Percentiles rank a stretch among this genome's conserved stretches.
Evolutionary conservation across 2,113 vertebrate species (phyloP).

Genomic region (Paratilapia polleni): DNA sequence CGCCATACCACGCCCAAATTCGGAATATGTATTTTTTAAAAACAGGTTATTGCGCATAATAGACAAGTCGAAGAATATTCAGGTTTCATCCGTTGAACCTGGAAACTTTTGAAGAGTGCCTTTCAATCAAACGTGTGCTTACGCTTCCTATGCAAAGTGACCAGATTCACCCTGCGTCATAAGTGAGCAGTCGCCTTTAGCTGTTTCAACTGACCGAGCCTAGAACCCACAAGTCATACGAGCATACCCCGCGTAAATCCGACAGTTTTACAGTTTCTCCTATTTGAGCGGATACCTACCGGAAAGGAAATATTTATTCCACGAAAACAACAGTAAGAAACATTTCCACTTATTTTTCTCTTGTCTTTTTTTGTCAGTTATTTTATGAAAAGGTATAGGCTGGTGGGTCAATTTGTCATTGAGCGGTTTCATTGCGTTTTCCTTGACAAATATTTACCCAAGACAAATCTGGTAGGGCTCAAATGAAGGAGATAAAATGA

Average conservation of each 20-base stretch:
- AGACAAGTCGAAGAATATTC: not conserved
- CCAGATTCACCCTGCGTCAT: accelerated
- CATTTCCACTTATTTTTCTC: not conserved
- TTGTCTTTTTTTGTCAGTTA: not conserved
- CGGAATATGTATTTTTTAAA: too few species aligned
- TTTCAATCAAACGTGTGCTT: too few species aligned
- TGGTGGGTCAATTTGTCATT: too few species aligned
- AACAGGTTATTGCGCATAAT: not conserved
- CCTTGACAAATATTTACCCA: too few species aligned
- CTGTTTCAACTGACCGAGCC: not conserved
- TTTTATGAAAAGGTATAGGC: not conserved
- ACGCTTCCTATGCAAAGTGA: not conserved
- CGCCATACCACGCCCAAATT: not conserved
- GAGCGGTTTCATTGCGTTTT: not conserved
- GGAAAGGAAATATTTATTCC: not conserved
- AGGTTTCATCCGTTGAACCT: not conserved
- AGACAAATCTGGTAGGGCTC: too few species aligned
- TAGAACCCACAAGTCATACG: not conserved
- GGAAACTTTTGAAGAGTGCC: not conserved
- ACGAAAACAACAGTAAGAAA: conserved; percentile 3
- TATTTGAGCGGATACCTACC: accelerated
- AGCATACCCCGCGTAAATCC: not conserved
- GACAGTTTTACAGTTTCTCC: too few species aligned
- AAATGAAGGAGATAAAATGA: too few species aligned
- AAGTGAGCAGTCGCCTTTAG: not conserved